A percentile compares a stretch with the other conserved stretches of the same genome.
Evolutionary conservation across 2,113 vertebrate genomes (phyloP).

Genomic region (Lucifuga dentata): DNA sequence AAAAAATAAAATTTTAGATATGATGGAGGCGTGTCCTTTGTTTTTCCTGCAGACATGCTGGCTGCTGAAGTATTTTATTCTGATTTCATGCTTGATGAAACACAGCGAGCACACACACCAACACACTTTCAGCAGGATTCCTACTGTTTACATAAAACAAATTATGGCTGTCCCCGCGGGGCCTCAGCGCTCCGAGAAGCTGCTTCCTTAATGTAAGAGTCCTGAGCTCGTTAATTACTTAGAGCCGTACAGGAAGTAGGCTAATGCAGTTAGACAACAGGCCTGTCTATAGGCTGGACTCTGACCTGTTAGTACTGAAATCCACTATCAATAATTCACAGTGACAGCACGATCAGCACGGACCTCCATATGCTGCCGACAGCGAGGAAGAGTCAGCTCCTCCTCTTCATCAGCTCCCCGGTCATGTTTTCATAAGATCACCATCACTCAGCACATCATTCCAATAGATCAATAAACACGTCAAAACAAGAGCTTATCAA

Average conservation of each 20-base stretch:
- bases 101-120: no score
- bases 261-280: slow-evolving; percentile 65
- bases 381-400: background rate
- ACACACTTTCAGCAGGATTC: slow-evolving; percentile 18
- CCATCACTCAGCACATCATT: no score
- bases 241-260: slow-evolving; percentile 66
- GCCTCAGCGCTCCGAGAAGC: slow-evolving; percentile 13
- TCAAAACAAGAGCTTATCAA: no score
- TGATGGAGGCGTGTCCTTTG: no score
- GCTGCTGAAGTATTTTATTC: no score
- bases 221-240: slow-evolving; percentile 75
- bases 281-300: slow-evolving; percentile 40
- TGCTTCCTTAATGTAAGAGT: slow-evolving; percentile 43
- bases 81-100: no score
- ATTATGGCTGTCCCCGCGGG: slow-evolving; percentile 19
- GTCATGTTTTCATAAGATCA: no score
- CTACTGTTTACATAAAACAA: slow-evolving; percentile 66
- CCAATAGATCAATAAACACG: no score
- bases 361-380: background rate
- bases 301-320: slow-evolving; percentile 44
- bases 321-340: slow-evolving; percentile 55
- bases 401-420: background rate
- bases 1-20: no score
- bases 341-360: slow-evolving; percentile 17
- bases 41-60: no score